Conservation (phyloP, 2,888 invertebrate genomes). For the Salticus scenicus region DNA sequence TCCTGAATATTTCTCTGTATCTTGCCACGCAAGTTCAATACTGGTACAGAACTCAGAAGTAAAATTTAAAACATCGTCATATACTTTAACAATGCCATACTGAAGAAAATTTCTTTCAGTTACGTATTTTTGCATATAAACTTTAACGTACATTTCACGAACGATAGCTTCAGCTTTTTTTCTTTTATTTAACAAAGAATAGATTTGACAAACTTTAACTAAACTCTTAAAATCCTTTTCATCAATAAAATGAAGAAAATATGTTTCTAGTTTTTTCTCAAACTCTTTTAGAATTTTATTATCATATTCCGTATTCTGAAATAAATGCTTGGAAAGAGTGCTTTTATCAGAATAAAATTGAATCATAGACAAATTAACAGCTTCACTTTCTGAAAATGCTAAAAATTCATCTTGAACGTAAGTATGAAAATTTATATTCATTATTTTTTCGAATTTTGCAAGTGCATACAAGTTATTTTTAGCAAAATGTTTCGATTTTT, state of each 20-base stretch:
- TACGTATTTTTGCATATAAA: not conserved
- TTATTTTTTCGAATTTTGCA: not conserved
- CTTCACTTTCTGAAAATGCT: not conserved
- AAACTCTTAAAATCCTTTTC: not conserved
- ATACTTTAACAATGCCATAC: not conserved
- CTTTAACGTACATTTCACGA: not conserved
- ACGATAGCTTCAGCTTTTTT: not conserved
- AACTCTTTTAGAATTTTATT: not conserved
- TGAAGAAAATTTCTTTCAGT: not conserved
- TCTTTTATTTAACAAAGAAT: not conserved
- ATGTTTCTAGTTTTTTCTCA: not conserved
- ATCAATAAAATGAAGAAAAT: not conserved
- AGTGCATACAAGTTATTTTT: not conserved
- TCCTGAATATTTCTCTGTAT: too few relatives aligned
- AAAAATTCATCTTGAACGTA: not conserved
- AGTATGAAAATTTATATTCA: not conserved
- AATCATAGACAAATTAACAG: not conserved
- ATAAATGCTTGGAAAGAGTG: not conserved
- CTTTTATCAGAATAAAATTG: not conserved
- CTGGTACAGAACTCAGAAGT: not conserved
- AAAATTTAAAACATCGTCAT: not conserved
- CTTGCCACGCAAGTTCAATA: too few relatives aligned
- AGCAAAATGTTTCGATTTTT: not conserved
- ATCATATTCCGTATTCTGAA: not conserved
- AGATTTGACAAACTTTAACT: not conserved